Evolutionary conservation across 2,888 invertebrate species (phyloP), one percentile per base, ranked within the genome.

Genomic region (Drosophila maculinotata): DNA sequence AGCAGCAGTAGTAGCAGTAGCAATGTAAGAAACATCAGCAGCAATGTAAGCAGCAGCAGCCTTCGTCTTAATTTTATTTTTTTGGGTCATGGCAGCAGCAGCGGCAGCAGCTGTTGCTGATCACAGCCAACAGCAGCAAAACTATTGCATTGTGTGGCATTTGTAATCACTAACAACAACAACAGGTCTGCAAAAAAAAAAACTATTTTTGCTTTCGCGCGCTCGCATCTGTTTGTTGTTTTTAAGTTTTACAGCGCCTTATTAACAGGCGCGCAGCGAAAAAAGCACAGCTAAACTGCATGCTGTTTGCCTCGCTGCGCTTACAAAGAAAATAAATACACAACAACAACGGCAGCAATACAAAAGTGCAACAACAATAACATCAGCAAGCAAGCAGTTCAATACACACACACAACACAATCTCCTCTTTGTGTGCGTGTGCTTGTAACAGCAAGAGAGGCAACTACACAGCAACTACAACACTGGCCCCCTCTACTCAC

Each of bases 171-270:
- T n/a, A 36, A 58, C 42, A 62, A 49, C 17, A 47, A 36, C 28
- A 62, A 49, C 59, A 56, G 17, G 42, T 31, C 36, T 39, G 51
- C 44, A 72, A 70, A n/a, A n/a, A n/a, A n/a, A n/a, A n/a, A n/a
- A 65, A 76, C 77, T 66, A 71, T 78, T 67, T n/a, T 54, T 8
- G 28, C 36, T 49, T 76, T 71, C 44, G 63, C 76, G 76, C 74
- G 70, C 71, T 67, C 68, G 64, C 71, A 59, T 73, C 68, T 75
- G 80, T 84, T 89, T 89, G 89, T 89, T 89, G 89, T 84, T 88
- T 89, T 90, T 79, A 79, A 89, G 90, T 90, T 90, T 90, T 88
- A 85, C 87, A 88, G 81, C 85, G 89, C 76, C 77, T 76, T 72
- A 65, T 75, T 82, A 90, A 74, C 90, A 90, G 89, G 89, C 88